Conservation (phyloP, 30 jellyfish, hydroid and myxozoan species). For the Aurelia aurita region DNA sequence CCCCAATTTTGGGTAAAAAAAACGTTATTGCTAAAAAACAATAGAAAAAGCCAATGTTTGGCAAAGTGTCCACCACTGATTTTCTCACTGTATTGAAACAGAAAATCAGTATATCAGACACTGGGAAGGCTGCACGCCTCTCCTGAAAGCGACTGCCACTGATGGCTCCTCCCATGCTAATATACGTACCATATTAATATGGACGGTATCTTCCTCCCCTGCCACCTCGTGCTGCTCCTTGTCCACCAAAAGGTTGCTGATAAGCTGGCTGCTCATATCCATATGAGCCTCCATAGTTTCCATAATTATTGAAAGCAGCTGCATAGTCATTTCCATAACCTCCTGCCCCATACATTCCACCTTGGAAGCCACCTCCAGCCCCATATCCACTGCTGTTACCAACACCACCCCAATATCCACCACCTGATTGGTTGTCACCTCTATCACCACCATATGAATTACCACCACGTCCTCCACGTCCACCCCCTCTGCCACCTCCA, state of each 20-base stretch:
- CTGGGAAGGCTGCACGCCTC: too few relatives aligned
- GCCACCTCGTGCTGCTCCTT: conserved; percentile 83
- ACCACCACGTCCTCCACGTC: conserved; percentile 66
- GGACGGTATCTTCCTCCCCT: conserved; percentile 83
- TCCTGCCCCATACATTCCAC: conserved; percentile 64
- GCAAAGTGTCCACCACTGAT: too few relatives aligned
- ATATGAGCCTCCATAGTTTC: conserved; percentile 40
- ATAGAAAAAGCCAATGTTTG: too few relatives aligned
- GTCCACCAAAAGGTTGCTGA: conserved; percentile 65
- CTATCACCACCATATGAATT: conserved; percentile 73
- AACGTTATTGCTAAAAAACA: too few relatives aligned
- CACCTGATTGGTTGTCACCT: conserved; percentile 48
- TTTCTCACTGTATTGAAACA: too few relatives aligned
- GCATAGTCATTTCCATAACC: conserved; percentile 70
- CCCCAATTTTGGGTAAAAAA: too few relatives aligned
- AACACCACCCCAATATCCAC: conserved; percentile 59
- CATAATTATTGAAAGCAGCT: conserved; percentile 56
- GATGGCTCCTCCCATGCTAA: background rate
- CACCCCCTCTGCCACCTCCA: conserved; percentile 44
- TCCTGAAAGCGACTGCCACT: too few relatives aligned
- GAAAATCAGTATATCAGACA: too few relatives aligned
- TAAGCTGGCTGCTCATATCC: conserved; percentile 51
- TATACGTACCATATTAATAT: conserved; percentile 36
- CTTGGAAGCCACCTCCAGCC: conserved; percentile 69
- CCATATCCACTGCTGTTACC: conserved; percentile 58